Conservation (phyloP, 2,113 vertebrate species). For the Cinclus mexicanus region DNA sequence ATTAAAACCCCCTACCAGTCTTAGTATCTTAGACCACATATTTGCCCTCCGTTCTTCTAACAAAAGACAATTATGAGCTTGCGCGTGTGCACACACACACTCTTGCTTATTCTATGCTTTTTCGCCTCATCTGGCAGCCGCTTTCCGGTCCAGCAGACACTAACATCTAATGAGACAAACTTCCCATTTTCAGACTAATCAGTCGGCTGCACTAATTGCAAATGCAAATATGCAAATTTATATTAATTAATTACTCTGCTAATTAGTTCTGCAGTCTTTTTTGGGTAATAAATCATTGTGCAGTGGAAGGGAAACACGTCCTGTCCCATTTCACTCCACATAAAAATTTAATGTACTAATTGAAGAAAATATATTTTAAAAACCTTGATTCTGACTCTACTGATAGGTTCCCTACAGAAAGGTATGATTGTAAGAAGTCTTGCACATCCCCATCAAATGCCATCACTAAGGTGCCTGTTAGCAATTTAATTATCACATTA, state of each 20-base stretch:
- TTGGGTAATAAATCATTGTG: constrained; percentile 99
- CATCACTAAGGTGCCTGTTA: constrained; percentile 90
- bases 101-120: constrained; percentile 82
- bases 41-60: constrained; percentile 65
- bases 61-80: constrained; percentile 68
- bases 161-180: constrained; percentile 99
- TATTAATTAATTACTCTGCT: constrained; percentile 99
- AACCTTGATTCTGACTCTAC: constrained; percentile 23
- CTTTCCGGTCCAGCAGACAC: constrained; percentile 94
- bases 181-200: constrained; percentile 99
- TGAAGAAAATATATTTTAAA: constrained; percentile 75
- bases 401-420: constrained; percentile 73
- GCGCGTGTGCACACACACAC: background rate
- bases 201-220: constrained; percentile 99
- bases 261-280: constrained; percentile 99
- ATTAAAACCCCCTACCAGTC: background rate
- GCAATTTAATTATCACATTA: constrained; percentile 99
- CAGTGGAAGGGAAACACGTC: constrained; percentile 88
- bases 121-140: constrained; percentile 93
- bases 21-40: constrained; percentile 64
- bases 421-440: constrained; percentile 74
- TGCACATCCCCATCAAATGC: constrained; percentile 76
- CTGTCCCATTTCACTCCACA: constrained; percentile 86
- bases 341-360: constrained; percentile 88
- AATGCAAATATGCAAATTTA: constrained; percentile 99